Conservation (phyloP, 2,113 vertebrate species). For the Holacanthus passer region DNA sequence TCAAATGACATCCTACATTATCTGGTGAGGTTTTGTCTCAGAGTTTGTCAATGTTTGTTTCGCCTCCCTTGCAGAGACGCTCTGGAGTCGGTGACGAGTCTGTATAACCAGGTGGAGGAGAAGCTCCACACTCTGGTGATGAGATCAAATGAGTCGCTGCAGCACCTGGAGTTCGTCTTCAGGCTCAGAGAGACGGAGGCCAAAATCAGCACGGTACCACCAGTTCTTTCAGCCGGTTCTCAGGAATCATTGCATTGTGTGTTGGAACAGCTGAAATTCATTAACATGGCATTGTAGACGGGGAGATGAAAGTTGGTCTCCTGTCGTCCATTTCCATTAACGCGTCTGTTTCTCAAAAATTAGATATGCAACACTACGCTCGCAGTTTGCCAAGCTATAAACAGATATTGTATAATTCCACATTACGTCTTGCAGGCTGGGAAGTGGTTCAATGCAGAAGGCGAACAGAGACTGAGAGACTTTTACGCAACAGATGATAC, state of each 20-base stretch:
- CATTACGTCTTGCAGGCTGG: conserved; percentile 80
- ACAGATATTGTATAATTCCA: background rate
- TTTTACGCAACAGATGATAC: conserved; percentile 73
- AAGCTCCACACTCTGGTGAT: conserved; percentile 91
- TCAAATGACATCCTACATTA: background rate
- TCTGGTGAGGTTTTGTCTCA: background rate
- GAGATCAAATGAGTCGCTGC: conserved; percentile 89
- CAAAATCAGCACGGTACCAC: conserved; percentile 84
- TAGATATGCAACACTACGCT: background rate
- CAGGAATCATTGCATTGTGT: too few species aligned
- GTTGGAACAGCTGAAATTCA: background rate
- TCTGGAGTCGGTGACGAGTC: conserved; percentile 82
- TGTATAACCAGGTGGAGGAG: conserved; percentile 92
- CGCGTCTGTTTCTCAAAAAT: background rate
- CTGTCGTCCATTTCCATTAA: background rate
- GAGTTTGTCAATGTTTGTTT: background rate
- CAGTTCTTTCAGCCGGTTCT: background rate
- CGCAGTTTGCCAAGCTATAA: background rate
- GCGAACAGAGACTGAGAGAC: conserved; percentile 78
- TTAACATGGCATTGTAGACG: background rate
- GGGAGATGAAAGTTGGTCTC: background rate
- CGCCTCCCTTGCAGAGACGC: conserved; percentile 77
- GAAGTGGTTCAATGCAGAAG: conserved; percentile 88
- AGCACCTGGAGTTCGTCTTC: conserved; percentile 86
- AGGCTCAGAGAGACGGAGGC: conserved; percentile 85